A percentile compares a stretch with the other conserved stretches of the same genome.
phyloP scores from a whole-genome alignment of 2,113 vertebrate genomes.

The Pluvianellus socialis region DNA sequence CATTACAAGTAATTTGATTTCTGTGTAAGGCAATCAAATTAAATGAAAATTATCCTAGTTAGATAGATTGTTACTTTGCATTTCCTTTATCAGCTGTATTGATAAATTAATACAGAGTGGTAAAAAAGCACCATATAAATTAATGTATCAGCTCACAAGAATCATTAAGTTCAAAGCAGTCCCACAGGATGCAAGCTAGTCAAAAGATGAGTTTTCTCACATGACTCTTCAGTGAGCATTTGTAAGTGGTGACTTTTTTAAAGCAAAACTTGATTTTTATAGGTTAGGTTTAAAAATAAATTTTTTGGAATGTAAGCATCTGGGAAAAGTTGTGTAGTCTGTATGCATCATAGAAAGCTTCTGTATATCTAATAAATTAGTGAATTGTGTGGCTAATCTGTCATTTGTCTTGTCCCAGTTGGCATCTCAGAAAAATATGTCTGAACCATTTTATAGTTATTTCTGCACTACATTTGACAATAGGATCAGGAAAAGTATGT shows the following conservation, averaged over 20 bases:
- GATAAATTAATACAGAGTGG: not conserved
- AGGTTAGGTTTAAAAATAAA: not conserved
- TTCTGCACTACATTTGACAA: not conserved
- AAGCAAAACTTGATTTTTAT: not conserved
- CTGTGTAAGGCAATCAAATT: conserved; percentile 48
- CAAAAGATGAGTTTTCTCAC: not conserved
- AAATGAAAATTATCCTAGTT: conserved; percentile 35
- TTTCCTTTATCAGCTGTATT: not conserved
- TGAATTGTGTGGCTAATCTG: not conserved
- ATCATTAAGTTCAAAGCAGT: not conserved
- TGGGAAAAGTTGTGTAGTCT: not conserved
- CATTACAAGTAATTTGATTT: conserved; percentile 59
- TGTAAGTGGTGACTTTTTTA: not conserved
- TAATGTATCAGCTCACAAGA: not conserved
- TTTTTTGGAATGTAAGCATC: not conserved
- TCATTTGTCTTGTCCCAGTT: not conserved
- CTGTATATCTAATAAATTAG: not conserved
- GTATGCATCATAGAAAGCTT: not conserved
- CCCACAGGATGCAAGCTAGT: not conserved
- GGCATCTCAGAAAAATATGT: not conserved
- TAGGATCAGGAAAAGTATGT: not conserved
- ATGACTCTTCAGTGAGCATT: not conserved
- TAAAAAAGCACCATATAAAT: not conserved
- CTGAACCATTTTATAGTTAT: not conserved
- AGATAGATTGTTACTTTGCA: not conserved